These are phyloP conservation scores for Chrysolina haemoptera DNA, from an alignment of 2,888 invertebrate species.

Conservation along the genomic window DNA sequence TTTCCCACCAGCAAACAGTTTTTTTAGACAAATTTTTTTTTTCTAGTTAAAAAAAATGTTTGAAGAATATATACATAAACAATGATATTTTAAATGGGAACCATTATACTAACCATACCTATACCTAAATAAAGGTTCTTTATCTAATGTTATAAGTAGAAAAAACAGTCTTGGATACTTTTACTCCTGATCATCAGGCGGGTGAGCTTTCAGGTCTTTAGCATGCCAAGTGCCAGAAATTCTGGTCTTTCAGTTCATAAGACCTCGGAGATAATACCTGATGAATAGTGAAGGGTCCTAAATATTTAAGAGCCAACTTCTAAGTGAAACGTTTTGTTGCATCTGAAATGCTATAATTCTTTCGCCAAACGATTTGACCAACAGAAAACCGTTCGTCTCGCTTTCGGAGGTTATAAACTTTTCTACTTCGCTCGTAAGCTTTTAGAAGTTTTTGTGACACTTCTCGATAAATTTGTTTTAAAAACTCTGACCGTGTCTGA, in stretches of 20 bases:
- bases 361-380: constrained; percentile 29
- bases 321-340: constrained; percentile 36
- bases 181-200: neutral
- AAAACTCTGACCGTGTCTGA: neutral
- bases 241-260: constrained; percentile 37
- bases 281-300: constrained; percentile 35
- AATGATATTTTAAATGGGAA: too few relatives aligned
- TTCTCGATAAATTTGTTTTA: constrained; percentile 15
- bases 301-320: constrained; percentile 40
- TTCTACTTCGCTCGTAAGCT: constrained; percentile 25
- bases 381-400: constrained; percentile 25
- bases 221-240: constrained; percentile 41
- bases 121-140: too few relatives aligned
- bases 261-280: constrained; percentile 35
- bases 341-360: constrained; percentile 37
- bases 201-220: neutral
- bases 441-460: constrained; percentile 5
- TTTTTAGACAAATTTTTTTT: too few relatives aligned
- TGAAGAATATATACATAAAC: too few relatives aligned
- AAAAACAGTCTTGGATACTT: too few relatives aligned
- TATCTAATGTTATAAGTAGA: too few relatives aligned
- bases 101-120: too few relatives aligned
- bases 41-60: too few relatives aligned
- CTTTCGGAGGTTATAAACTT: constrained; percentile 22
- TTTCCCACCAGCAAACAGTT: too few relatives aligned